Evolutionary conservation across 2,888 invertebrate species (phyloP), one percentile per base, ranked within the genome.

Genomic region (Lepidonotus clava): DNA sequence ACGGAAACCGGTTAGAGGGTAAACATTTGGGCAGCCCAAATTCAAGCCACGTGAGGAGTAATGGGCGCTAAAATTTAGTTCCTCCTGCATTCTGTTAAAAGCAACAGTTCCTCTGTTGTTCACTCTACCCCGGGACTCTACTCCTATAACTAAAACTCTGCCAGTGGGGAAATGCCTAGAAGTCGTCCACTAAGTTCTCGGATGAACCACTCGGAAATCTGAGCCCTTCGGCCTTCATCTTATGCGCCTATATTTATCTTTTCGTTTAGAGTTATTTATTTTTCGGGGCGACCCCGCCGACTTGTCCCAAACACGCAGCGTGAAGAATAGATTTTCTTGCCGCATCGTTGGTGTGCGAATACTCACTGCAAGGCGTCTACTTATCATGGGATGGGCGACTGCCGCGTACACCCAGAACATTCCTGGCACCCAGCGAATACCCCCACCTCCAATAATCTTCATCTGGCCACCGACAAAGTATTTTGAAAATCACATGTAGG

Each of bases 401-500:
- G 34, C 76, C 76, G 38, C 76, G 76, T 28, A 76, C 38, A 40
- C 41, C 18, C 38, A 34, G 36, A 36, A 28, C 21, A 76, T 76
- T 76, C 76, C 76, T 36, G 76, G 76, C 32, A 76, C 41, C 6
- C 34, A 28, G 24, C 41, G 36, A 76, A 76, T 76, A 38, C 76
- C 28, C 41, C 76, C 76, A 6, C 6, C 51, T 14, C 18, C n/a
- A 76, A 76, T 76, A 76, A 76, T 76, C 76, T 76, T 76, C 38
- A 76, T 40, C 76, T 76, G 76, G 32, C 28, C 24, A 38, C 14
- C 38, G 76, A 76, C 76, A 76, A 76, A 76, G 76, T 76, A 76
- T 76, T 76, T 76, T 76, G 38, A 76, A 76, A 76, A 76, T 76
- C 76, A 34, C 76, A 40, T 76, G n/a, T 21, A 76, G 76, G 76